Percentiles rank a stretch among this genome's conserved stretches.
Conservation (phyloP, 2,888 invertebrate species). For the Stenodera caucasica region DNA sequence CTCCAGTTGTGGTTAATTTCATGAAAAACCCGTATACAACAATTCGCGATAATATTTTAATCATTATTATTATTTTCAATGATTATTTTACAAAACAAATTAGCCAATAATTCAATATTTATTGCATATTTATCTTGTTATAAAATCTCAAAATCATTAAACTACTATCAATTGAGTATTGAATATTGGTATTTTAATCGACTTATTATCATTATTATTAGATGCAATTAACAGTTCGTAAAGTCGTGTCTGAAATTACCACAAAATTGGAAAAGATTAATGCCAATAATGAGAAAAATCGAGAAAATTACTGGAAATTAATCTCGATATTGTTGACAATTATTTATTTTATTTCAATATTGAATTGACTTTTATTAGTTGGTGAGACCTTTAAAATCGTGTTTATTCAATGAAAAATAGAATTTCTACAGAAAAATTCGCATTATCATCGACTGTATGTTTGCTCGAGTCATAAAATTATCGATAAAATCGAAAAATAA, state of each 20-base stretch:
- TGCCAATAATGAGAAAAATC: neutral
- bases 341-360: conserved; percentile 1
- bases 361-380: neutral
- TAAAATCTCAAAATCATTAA: neutral
- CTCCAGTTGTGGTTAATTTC: conserved; percentile 3
- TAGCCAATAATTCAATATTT: neutral
- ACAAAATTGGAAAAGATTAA: neutral
- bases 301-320: neutral
- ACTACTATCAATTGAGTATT: neutral
- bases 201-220: neutral
- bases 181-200: conserved; percentile 3
- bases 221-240: neutral
- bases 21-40: conserved; percentile 6
- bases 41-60: neutral
- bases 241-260: neutral
- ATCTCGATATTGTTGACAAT: neutral
- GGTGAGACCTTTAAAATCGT: neutral
- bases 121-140: neutral
- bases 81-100: neutral
- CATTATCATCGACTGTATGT: neutral
- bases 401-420: neutral
- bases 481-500: neutral
- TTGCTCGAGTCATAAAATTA: neutral
- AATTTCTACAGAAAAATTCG: neutral
- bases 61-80: neutral